Percentiles rank a stretch among this genome's conserved stretches.
These are phyloP conservation scores for Phocoena sinus DNA, from an alignment of 2,113 vertebrate genomes.

Conservation along the genomic window DNA sequence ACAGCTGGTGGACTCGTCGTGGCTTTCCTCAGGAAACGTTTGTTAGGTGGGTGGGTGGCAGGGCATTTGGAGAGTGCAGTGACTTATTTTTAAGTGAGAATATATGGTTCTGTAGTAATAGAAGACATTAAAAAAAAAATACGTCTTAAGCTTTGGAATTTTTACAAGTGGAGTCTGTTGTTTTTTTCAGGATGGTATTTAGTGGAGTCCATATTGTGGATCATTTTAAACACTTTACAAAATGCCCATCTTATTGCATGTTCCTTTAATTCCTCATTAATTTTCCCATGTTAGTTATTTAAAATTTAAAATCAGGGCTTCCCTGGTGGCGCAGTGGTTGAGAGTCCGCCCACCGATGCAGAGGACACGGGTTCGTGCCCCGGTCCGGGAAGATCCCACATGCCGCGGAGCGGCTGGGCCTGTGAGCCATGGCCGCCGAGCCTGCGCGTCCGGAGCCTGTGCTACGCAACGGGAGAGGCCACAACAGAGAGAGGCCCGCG, in stretches of 20 bases:
- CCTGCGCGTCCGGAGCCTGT: too few species aligned
- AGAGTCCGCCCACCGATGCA: too few species aligned
- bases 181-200: slow-evolving; percentile 10
- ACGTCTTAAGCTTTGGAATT: background rate
- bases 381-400: too few species aligned
- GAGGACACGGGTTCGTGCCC: too few species aligned
- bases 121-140: background rate
- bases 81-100: background rate
- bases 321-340: too few species aligned
- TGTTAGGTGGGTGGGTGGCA: background rate
- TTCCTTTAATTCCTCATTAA: background rate
- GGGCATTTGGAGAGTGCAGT: background rate
- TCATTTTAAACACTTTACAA: background rate
- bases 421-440: too few species aligned
- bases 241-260: background rate
- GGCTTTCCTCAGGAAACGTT: too few species aligned
- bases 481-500: too few species aligned
- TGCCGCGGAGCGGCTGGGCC: too few species aligned
- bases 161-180: background rate
- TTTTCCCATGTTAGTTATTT: slow-evolving; percentile 13
- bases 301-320: background rate
- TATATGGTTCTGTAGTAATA: background rate
- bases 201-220: background rate
- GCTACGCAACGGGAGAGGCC: too few species aligned
- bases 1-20: fast-evolving